Conservation (phyloP, 1,140 invertebrate species). For the Antheraea mylitta region DNA sequence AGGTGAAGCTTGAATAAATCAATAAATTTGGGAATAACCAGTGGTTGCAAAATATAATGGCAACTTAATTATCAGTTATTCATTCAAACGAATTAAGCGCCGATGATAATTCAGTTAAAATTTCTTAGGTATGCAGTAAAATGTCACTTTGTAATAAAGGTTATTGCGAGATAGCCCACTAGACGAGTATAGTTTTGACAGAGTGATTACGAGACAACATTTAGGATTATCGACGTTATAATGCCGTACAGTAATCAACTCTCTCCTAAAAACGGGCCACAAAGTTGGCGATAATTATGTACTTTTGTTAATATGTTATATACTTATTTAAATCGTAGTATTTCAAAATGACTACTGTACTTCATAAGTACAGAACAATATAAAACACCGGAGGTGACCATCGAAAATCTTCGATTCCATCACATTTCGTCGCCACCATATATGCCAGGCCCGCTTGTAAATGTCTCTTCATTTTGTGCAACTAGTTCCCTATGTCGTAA, state of each 20-base stretch:
- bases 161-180: conserved; percentile 18
- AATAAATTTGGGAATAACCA: no score
- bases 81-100: neutral
- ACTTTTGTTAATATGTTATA: neutral
- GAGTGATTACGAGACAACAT: conserved; percentile 19
- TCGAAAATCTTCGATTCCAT: no score
- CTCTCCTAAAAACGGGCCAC: conserved; percentile 2
- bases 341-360: no score
- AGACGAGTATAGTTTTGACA: conserved; percentile 19
- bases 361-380: no score
- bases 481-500: no score
- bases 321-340: no score
- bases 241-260: conserved; percentile 13
- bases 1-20: no score
- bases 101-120: neutral
- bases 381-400: no score
- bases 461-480: no score
- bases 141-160: conserved; percentile 17
- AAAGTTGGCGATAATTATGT: neutral
- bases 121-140: conserved; percentile 7
- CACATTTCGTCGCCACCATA: no score
- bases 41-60: neutral
- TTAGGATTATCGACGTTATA: conserved; percentile 18
- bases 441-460: no score
- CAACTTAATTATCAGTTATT: neutral